Base-by-base conservation (phyloP, 1,140 invertebrate species). In the Fopius arisanus region DNA sequence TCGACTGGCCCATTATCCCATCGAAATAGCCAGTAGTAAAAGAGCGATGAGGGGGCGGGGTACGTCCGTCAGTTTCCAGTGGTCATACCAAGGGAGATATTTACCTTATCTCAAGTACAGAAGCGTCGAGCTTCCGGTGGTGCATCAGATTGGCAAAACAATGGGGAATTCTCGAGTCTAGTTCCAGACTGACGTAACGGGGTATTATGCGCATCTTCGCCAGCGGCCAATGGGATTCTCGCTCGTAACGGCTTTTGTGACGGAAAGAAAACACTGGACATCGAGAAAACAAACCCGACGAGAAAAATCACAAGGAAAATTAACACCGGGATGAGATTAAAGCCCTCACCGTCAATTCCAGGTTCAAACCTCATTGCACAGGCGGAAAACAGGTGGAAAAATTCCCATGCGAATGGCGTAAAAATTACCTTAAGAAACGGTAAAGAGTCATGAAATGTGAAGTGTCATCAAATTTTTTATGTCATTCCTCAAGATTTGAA, bases 81-180 rank as follows among this genome's bases (percentile, higher is more conserved):
- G 29, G 26, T 29, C 29, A 65, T 29, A 59, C n/a, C 26, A 19
- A 29, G 12, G n/a, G 28, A 16, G 26, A 65, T 31, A 65, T 65
- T 65, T 31, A 65, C 62, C 10, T 65, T 65, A 65, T 65, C 62
- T 31, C 62, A 16, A n/a, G 72, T 75, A 78, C 77, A 75, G 67
- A 80, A 80, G 79, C 75, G 71, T 79, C 67, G 76, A 48, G 80
- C 76, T 82, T 83, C 82, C 82, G 81, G 80, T 66, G 78, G 77
- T 73, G 80, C 12, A 83, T 83, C 81, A 82, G 82, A 82, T 83
- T 81, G 81, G 79, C 79, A 81, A 81, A 75, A 83, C 82, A 83
- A 83, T 83, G 79, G 80, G 80, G 67, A 26, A 69, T 69, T 51
- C 80, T 73, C 33, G 23, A 80, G 79, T 78, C 70, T 21, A 51